phyloP scores from a whole-genome alignment of 2,113 vertebrate genomes.

The human (Homo sapiens) region GRCh38 chr7:33275001-33275500 shows the following conservation, averaged over 20 bases:
- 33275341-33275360: constrained; percentile 46
- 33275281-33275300: no score
- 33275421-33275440: constrained; percentile 44
- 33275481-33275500: neutral
- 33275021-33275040: neutral
- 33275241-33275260: neutral
- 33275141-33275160: neutral
- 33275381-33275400: constrained; percentile 19
- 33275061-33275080: neutral
- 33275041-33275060: neutral
- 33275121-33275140: neutral
- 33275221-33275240: constrained; percentile 22
- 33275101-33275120: neutral
- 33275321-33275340: neutral
- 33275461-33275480: neutral
- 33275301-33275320: constrained; percentile 20
- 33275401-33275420: constrained; percentile 57
- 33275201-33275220: constrained; percentile 42
- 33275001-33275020: neutral
- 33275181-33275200: neutral
- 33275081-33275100: neutral
- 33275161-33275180: neutral
- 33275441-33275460: neutral
- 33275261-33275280: neutral
- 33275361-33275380: neutral